Percentiles rank a stretch among this genome's conserved stretches.
phyloP scores from a whole-genome alignment of 2,113 vertebrate genomes.

The Muntiacus muntjak region DNA sequence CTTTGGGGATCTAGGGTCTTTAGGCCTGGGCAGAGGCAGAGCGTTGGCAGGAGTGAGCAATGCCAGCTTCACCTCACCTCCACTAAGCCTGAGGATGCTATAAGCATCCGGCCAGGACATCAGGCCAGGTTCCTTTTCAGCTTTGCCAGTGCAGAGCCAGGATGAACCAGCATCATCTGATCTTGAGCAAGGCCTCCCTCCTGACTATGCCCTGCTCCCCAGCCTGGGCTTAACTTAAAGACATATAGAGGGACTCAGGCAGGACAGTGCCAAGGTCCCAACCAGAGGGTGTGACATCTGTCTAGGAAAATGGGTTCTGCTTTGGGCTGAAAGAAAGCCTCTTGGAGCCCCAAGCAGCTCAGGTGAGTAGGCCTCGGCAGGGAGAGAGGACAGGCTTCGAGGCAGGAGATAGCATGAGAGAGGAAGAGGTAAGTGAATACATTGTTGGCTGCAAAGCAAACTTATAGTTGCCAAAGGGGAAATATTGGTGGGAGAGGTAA shows the following conservation, averaged over 20 bases:
- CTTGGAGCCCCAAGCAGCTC: neutral
- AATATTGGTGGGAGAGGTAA: neutral
- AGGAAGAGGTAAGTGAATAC: neutral
- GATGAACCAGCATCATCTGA: neutral
- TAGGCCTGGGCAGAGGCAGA: neutral
- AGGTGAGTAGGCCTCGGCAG: neutral
- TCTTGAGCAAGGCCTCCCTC: neutral
- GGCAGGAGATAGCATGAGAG: neutral
- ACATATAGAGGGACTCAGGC: neutral
- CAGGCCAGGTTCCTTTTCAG: neutral
- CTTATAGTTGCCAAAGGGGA: neutral
- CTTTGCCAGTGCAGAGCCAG: neutral
- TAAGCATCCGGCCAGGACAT: neutral
- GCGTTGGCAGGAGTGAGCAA: neutral
- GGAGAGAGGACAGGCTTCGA: neutral
- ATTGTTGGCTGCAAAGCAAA: neutral
- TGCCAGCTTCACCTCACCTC: neutral
- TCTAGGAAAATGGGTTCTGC: neutral
- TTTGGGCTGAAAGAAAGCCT: neutral
- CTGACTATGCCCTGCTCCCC: neutral
- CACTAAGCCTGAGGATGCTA: neutral
- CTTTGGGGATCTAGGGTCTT: neutral
- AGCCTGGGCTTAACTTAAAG: neutral
- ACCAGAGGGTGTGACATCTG: neutral
- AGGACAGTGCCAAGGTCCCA: neutral